phyloP scores from a whole-genome alignment of 2,797 vertebrate species.

The Tokudaia tokunoshimensis region DNA sequence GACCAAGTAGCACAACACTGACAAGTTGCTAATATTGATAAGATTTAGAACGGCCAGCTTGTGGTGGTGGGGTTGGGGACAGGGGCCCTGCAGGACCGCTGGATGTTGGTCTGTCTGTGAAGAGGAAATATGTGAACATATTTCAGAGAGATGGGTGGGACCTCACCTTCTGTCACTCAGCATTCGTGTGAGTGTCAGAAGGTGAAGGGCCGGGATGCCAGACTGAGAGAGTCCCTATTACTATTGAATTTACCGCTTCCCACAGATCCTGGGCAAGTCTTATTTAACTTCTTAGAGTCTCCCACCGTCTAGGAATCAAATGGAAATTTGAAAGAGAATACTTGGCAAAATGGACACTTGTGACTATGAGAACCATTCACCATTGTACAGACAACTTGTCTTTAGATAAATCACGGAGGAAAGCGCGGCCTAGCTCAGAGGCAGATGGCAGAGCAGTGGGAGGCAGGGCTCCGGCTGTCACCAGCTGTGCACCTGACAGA shows the following conservation, averaged over 20 bases:
- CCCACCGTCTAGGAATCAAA: background rate
- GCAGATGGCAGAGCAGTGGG: slow-evolving; percentile 38
- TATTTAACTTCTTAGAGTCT: background rate
- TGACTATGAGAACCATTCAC: background rate
- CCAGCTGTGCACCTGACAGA: background rate
- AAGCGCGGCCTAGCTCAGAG: background rate
- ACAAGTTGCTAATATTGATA: background rate
- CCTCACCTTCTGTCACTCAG: background rate
- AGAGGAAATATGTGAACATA: background rate
- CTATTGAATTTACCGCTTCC: background rate
- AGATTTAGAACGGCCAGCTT: background rate
- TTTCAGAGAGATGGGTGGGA: background rate
- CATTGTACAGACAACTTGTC: background rate
- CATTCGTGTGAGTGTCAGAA: background rate
- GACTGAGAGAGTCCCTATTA: background rate
- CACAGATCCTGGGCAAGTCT: background rate
- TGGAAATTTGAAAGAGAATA: slow-evolving; percentile 30
- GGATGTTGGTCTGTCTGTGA: background rate
- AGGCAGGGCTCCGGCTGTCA: background rate
- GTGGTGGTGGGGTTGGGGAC: background rate
- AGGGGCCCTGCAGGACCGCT: background rate
- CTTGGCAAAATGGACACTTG: slow-evolving; percentile 21
- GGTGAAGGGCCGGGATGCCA: background rate
- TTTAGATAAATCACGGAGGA: slow-evolving; percentile 19
- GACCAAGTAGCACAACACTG: background rate